Evolutionary conservation across 1,140 invertebrate genomes (phyloP).

Genomic region (Heliconius congener): DNA sequence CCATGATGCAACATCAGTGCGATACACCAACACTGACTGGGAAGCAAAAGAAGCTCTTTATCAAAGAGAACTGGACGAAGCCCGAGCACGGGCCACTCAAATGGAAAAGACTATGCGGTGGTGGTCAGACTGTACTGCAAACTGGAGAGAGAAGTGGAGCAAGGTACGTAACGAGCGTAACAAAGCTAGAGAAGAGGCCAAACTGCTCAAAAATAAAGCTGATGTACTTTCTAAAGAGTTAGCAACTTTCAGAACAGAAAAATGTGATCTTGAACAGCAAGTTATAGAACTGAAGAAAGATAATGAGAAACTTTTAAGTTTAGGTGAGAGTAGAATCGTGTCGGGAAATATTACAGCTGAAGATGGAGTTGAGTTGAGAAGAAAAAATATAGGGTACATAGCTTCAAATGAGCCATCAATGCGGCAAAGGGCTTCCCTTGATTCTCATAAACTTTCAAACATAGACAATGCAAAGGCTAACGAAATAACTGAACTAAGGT

Average conservation of each 20-base stretch:
- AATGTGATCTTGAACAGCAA: conserved; percentile 89
- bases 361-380: conserved; percentile 69
- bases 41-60: conserved; percentile 78
- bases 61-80: conserved; percentile 93
- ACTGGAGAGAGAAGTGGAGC: conserved; percentile 96
- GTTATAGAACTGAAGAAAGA: conserved; percentile 63
- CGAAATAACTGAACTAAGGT: conserved; percentile 67
- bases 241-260: conserved; percentile 88
- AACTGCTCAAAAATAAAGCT: conserved; percentile 89
- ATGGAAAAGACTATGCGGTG: conserved; percentile 99
- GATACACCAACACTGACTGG: conserved; percentile 74
- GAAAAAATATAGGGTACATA: conserved; percentile 62
- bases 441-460: conserved; percentile 74
- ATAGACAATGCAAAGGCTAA: conserved; percentile 70
- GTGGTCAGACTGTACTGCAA: conserved; percentile 92
- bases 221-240: conserved; percentile 91
- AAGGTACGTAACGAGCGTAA: conserved; percentile 91
- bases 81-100: conserved; percentile 93
- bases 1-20: conserved; percentile 57
- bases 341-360: conserved; percentile 64
- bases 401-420: conserved; percentile 61
- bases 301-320: conserved; percentile 72
- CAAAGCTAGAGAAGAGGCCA: conserved; percentile 92
- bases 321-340: conserved; percentile 72
- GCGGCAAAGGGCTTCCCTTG: conserved; percentile 66